Percentiles rank a stretch among this genome's conserved stretches.
These are phyloP conservation scores for Oryzias melastigma DNA, from an alignment of 2,113 vertebrate genomes.

Conservation along the genomic window DNA sequence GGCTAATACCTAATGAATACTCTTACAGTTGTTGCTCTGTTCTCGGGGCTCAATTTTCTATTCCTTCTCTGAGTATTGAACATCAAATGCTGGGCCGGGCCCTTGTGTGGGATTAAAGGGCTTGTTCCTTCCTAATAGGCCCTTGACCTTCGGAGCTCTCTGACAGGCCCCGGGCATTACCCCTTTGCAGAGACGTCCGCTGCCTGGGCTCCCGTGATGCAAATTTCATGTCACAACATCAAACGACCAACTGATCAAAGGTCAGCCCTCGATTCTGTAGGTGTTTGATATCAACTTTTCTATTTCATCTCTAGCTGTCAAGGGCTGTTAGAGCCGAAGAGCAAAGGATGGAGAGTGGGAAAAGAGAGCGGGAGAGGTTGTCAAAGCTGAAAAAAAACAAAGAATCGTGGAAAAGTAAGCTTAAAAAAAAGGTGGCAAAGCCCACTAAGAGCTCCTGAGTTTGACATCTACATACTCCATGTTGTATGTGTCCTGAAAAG, in stretches of 20 bases:
- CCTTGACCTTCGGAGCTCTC: constrained; percentile 83
- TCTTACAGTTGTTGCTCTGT: constrained; percentile 31
- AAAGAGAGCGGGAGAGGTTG: constrained; percentile 34
- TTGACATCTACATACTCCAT: constrained; percentile 10
- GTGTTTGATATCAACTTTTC: constrained; percentile 90
- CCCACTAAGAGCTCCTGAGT: neutral
- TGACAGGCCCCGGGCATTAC: constrained; percentile 80
- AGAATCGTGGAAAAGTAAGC: constrained; percentile 10
- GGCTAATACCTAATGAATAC: constrained; percentile 53
- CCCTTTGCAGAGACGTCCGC: constrained; percentile 72
- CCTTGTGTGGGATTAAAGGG: constrained; percentile 69
- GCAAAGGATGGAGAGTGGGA: constrained; percentile 57
- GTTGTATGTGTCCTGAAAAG: constrained; percentile 4
- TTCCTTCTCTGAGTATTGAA: constrained; percentile 62
- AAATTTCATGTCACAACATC: constrained; percentile 93
- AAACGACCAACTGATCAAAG: constrained; percentile 90
- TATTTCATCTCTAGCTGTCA: constrained; percentile 88
- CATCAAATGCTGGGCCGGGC: constrained; percentile 66
- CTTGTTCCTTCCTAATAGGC: constrained; percentile 78
- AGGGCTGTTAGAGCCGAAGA: constrained; percentile 78
- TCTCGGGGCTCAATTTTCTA: constrained; percentile 56
- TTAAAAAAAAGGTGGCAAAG: constrained; percentile 2
- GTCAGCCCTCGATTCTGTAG: constrained; percentile 88
- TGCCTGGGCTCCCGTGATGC: constrained; percentile 80
- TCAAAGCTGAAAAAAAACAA: constrained; percentile 33